Percentiles rank a stretch among this genome's conserved stretches.
These are phyloP conservation scores for Thysanoteuthis rhombus DNA, from an alignment of 2,888 invertebrate species.

Conservation along the genomic window DNA sequence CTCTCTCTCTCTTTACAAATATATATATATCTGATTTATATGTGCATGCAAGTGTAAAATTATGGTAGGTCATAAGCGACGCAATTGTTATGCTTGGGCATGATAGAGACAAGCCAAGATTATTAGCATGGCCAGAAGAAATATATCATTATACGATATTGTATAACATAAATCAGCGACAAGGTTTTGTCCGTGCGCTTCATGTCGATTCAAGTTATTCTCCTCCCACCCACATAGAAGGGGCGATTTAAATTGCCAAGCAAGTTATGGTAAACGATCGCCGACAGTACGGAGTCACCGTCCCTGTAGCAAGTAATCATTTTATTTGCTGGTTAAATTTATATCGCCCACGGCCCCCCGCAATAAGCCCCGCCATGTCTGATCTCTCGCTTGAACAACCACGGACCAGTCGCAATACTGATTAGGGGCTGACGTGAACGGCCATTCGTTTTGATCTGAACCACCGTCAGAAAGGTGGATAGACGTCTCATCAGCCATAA, in stretches of 20 bases:
- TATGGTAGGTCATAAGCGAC: conserved; percentile 12
- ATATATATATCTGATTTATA: background rate
- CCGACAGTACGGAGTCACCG: background rate
- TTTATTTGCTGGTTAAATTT: background rate
- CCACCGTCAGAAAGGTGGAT: too few relatives aligned
- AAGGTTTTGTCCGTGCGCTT: background rate
- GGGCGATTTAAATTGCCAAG: background rate
- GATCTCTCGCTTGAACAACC: background rate
- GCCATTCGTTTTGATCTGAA: too few relatives aligned
- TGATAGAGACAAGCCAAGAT: background rate
- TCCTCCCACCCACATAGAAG: background rate
- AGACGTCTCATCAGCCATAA: too few relatives aligned
- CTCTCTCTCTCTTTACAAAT: background rate
- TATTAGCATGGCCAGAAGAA: background rate
- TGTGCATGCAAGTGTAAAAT: background rate
- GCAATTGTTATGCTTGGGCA: background rate
- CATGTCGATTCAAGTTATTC: background rate
- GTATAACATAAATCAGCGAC: background rate
- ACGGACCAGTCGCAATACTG: background rate
- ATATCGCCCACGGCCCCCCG: background rate
- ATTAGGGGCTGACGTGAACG: too few relatives aligned
- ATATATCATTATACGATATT: background rate
- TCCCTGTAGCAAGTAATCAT: background rate
- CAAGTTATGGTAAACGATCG: background rate
- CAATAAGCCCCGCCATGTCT: background rate